Conservation (phyloP, 2,113 vertebrate species). For the Cynoglossus semilaevis region DNA sequence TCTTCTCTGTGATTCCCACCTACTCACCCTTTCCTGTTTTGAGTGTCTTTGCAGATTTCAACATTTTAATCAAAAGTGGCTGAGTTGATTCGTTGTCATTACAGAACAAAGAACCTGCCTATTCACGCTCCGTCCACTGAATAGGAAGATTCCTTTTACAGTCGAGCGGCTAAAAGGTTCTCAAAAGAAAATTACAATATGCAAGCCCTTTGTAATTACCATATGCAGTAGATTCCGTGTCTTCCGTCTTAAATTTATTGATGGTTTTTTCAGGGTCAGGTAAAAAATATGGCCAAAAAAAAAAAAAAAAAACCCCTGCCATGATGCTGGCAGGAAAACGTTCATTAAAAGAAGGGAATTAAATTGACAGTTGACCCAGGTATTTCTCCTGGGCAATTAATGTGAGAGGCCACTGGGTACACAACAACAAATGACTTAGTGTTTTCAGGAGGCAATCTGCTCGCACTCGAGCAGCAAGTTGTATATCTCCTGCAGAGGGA, state of each 20-base stretch:
- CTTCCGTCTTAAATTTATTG: slow-evolving; percentile 36
- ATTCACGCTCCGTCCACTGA: slow-evolving; percentile 12
- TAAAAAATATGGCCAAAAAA: neutral
- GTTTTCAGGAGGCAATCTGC: slow-evolving; percentile 8
- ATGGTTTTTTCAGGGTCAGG: slow-evolving; percentile 24
- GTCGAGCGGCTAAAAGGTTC: slow-evolving; percentile 13
- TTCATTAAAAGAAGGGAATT: slow-evolving; percentile 18
- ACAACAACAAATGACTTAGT: slow-evolving; percentile 1
- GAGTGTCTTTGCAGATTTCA: too few species aligned
- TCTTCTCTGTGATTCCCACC: too few species aligned
- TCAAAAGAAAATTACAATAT: slow-evolving; percentile 31
- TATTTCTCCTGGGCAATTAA: slow-evolving; percentile 22
- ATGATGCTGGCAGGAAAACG: neutral
- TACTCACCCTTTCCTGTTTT: too few species aligned
- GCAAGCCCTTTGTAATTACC: slow-evolving; percentile 35
- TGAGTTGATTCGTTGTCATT: too few species aligned
- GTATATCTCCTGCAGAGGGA: slow-evolving; percentile 11
- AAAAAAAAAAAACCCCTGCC: slow-evolving; percentile 13
- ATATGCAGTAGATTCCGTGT: slow-evolving; percentile 35
- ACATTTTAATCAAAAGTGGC: too few species aligned
- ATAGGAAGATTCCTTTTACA: slow-evolving; percentile 19
- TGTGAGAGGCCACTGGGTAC: slow-evolving; percentile 7
- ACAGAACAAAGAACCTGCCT: neutral
- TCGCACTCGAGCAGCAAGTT: slow-evolving; percentile 4
- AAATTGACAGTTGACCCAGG: slow-evolving; percentile 25